Base-by-base conservation (phyloP, 2,888 invertebrate species). In the Diplazon laetatorius region DNA sequence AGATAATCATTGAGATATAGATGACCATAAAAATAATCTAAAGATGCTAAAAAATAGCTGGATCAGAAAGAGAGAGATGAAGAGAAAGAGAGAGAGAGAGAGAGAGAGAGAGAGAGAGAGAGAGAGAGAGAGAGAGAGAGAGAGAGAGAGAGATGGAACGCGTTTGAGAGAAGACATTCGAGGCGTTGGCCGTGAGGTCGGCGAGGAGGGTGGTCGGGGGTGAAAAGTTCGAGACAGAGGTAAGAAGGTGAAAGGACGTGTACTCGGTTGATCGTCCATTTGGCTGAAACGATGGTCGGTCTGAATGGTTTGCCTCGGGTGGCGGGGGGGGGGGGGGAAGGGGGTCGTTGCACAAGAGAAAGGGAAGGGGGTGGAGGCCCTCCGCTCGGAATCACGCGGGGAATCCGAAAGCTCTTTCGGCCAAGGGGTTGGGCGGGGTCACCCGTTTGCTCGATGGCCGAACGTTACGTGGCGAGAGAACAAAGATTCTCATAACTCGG, bases 401-500 rank as follows among this genome's bases (percentile, higher is more conserved):
- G 55, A 62, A 76, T 66, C 66, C 18, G 50, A 66, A 62, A 71
- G 66, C 39, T 52, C 37, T 8, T 52, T 16, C 44, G 65, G 50
- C 42, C 42, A 60, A 44, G 35, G 55, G 48, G 46, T 52, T 46
- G 50, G 46, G 20, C 50, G 52, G 59, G 30, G 25, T n/a, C 42
- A 14, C 25, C 20, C 37, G 37, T 12, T 22, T 1, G 22, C 4
- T 2, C 52, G 39, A 52, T 25, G 52, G 39, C 50, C 42, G n/a
- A 25, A 42, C 44, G 20, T 50, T 39, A 76, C 71, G 71, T 71
- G 71, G 76, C 60, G 71, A 55, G 76, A 71, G 76, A 71, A 60
- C 60, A 35, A 76, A 71, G 60, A 65, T 60, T 46, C 37, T 57
- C 35, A 16, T 25, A 44, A 30, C 10, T 20, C 9, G 22, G 12